These are phyloP conservation scores for Sander vitreus DNA, from an alignment of 2,113 vertebrate species.

Conservation along the genomic window DNA sequence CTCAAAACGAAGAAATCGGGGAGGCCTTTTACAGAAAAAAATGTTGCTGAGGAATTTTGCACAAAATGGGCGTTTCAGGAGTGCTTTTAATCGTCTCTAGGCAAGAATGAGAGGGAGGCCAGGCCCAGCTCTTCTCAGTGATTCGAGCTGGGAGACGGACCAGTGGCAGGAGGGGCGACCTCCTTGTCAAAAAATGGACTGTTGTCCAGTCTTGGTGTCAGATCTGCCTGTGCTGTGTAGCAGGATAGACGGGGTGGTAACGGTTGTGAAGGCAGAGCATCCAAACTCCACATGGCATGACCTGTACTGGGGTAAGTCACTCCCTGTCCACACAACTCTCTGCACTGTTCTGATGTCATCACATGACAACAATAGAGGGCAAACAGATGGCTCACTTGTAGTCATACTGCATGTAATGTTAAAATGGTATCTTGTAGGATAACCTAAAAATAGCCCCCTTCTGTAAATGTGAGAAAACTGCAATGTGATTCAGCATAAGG, in stretches of 20 bases:
- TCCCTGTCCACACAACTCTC: background rate
- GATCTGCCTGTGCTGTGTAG: constrained; percentile 72
- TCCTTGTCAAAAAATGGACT: constrained; percentile 64
- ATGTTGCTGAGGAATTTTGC: constrained; percentile 11
- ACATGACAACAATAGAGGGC: background rate
- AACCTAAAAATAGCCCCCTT: background rate
- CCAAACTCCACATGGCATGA: constrained; percentile 33
- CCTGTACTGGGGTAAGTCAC: constrained; percentile 65
- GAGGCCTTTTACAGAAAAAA: constrained; percentile 3
- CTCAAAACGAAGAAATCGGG: constrained; percentile 5
- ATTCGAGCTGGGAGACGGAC: constrained; percentile 30
- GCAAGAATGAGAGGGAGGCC: constrained; percentile 23
- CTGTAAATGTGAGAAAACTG: constrained; percentile 20
- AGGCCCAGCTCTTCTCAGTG: constrained; percentile 3
- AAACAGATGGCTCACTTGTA: background rate
- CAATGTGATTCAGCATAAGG: constrained; percentile 37
- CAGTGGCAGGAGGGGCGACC: constrained; percentile 4
- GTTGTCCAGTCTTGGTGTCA: constrained; percentile 73
- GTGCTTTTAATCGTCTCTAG: constrained; percentile 17
- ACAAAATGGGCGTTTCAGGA: constrained; percentile 32
- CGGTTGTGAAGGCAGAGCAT: constrained; percentile 65
- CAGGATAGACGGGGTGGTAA: constrained; percentile 73
- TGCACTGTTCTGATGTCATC: background rate
- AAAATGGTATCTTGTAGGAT: background rate
- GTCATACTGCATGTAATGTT: constrained; percentile 7